phyloP scores from a whole-genome alignment of 2,797 vertebrate genomes.

The Salmo trutta region DNA sequence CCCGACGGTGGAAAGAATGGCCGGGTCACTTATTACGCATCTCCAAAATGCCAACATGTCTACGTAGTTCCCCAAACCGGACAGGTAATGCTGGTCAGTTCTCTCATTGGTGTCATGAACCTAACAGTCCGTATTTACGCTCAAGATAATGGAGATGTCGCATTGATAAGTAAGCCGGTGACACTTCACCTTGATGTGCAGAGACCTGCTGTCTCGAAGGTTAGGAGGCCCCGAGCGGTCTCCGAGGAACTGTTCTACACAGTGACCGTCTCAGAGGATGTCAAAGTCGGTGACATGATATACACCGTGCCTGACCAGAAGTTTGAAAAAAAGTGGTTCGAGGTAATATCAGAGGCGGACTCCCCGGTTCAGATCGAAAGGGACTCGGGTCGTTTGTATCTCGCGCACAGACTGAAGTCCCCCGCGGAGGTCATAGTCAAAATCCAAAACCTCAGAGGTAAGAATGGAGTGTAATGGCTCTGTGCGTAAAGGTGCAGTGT shows the following conservation, averaged over 20 bases:
- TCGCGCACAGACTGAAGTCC: constrained; percentile 61
- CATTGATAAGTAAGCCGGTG: constrained; percentile 63
- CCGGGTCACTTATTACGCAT: constrained; percentile 63
- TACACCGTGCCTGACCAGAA: constrained; percentile 82
- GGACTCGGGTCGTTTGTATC: constrained; percentile 80
- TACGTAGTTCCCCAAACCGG: constrained; percentile 77
- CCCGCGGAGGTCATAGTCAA: constrained; percentile 72
- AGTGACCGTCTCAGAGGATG: constrained; percentile 74
- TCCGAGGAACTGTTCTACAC: constrained; percentile 73
- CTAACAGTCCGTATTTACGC: constrained; percentile 64
- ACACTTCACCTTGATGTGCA: constrained; percentile 59
- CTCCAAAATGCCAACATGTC: constrained; percentile 61
- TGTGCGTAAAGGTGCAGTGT: constrained; percentile 21
- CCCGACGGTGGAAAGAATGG: constrained; percentile 70
- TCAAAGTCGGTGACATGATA: constrained; percentile 77
- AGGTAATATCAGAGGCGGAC: constrained; percentile 68
- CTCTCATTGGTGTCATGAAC: constrained; percentile 63
- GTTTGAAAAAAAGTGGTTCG: constrained; percentile 79
- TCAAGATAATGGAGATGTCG: constrained; percentile 63
- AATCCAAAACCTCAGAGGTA: constrained; percentile 75
- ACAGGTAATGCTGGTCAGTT: constrained; percentile 70
- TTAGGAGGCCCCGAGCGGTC: constrained; percentile 61
- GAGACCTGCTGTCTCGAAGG: constrained; percentile 7
- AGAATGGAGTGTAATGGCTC: constrained; percentile 21
- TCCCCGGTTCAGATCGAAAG: constrained; percentile 78